These are phyloP conservation scores for Scarus forsteni DNA, from an alignment of 2,797 vertebrate species.

Conservation along the genomic window DNA sequence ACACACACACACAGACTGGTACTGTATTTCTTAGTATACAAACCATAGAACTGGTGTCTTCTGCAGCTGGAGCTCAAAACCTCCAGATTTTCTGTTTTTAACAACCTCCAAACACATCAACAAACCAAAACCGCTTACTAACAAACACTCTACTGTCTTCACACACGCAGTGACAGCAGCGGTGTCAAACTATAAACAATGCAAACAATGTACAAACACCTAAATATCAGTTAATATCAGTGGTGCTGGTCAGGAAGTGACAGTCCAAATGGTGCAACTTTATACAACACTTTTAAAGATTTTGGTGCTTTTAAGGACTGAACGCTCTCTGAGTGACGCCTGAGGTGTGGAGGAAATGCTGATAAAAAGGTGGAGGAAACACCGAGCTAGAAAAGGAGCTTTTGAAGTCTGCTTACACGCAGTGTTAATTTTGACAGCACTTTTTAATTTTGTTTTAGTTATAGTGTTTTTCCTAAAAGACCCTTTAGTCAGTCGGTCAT, in stretches of 20 bases:
- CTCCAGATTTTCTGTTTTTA: constrained; percentile 59
- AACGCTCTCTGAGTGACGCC: constrained; percentile 55
- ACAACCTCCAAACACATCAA: constrained; percentile 35
- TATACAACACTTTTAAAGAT: constrained; percentile 59
- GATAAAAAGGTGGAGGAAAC: constrained; percentile 24
- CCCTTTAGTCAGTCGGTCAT: too few species aligned
- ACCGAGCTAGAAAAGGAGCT: constrained; percentile 9
- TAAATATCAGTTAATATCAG: constrained; percentile 47
- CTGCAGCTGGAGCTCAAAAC: constrained; percentile 55
- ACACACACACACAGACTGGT: constrained; percentile 42
- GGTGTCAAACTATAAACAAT: constrained; percentile 49
- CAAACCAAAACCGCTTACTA: constrained; percentile 49
- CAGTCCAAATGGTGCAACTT: constrained; percentile 68
- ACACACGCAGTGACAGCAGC: constrained; percentile 46
- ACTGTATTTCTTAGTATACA: constrained; percentile 57
- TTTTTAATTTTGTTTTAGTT: too few species aligned
- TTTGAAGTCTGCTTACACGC: not conserved
- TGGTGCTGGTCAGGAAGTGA: constrained; percentile 73
- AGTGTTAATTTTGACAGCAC: not conserved
- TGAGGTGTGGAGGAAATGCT: constrained; percentile 32
- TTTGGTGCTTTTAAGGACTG: constrained; percentile 73
- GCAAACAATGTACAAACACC: constrained; percentile 44
- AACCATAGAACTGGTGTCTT: constrained; percentile 76
- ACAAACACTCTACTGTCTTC: constrained; percentile 16
- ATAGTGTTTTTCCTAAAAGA: too few species aligned